These are phyloP conservation scores for Anthrax anthrax DNA, from an alignment of 2,888 invertebrate genomes.

Conservation along the genomic window DNA sequence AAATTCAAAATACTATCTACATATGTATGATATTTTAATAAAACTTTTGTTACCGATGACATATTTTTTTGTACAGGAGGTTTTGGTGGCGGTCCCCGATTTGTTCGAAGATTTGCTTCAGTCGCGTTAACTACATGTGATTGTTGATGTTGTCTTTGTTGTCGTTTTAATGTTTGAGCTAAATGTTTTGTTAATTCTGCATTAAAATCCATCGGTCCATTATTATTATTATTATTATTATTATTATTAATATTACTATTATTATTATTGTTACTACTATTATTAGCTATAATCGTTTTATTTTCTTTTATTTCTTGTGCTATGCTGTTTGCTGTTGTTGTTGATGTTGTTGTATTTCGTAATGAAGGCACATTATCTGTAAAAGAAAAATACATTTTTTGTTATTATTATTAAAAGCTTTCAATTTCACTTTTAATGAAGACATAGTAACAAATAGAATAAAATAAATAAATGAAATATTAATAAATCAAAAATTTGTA, in stretches of 20 bases:
- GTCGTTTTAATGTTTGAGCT: conserved; percentile 26
- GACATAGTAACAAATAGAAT: too few species aligned
- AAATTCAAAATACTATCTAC: too few species aligned
- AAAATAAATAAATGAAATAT: background rate
- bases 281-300: conserved; percentile 19
- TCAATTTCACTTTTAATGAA: too few species aligned
- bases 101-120: conserved; percentile 21
- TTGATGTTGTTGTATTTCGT: background rate
- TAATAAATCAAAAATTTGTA: too few species aligned
- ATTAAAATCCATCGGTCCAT: conserved; percentile 30
- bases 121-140: background rate
- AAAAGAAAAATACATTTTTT: background rate
- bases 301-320: conserved; percentile 24
- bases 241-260: background rate
- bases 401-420: too few species aligned
- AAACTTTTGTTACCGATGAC: conserved; percentile 43
- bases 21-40: too few species aligned
- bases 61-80: conserved; percentile 61
- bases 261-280: conserved; percentile 7
- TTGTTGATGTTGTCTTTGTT: conserved; percentile 22
- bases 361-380: conserved; percentile 2
- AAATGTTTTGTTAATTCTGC: conserved; percentile 33
- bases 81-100: conserved; percentile 67
- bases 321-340: conserved; percentile 18
- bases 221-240: conserved; percentile 6